Evolutionary conservation across 1,140 invertebrate species (phyloP).

Genomic region (Odontomachus brunneus): DNA sequence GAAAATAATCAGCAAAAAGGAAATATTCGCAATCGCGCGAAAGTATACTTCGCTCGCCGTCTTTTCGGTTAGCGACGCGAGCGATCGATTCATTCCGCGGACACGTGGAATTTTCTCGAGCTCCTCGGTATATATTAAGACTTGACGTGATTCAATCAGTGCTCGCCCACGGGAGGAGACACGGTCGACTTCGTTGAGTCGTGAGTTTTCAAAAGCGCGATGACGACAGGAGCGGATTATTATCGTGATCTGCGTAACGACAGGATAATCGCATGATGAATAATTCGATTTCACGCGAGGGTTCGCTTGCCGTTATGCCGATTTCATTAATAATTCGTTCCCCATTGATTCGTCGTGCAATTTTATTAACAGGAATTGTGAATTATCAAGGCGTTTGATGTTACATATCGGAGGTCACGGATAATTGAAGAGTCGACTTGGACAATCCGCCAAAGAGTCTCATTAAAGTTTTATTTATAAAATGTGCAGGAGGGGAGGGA

Average conservation of each 20-base stretch:
- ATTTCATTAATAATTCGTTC: slow-evolving; percentile 11
- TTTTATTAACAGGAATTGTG: not conserved
- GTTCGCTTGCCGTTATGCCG: not conserved
- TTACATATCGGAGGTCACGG: not conserved
- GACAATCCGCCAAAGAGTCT: too few species aligned
- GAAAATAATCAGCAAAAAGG: too few species aligned
- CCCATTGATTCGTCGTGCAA: slow-evolving; percentile 2
- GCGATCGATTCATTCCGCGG: not conserved
- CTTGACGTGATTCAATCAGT: slow-evolving; percentile 21
- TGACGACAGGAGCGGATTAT: slow-evolving; percentile 26
- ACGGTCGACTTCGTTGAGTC: slow-evolving; percentile 8
- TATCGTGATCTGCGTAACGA: not conserved
- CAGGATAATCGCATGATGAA: not conserved
- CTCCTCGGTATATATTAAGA: not conserved
- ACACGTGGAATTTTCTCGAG: slow-evolving; percentile 24
- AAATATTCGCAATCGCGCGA: not conserved
- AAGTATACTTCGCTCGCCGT: not conserved
- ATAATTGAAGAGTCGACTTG: slow-evolving; percentile 5
- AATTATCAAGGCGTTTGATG: not conserved
- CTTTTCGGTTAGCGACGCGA: not conserved
- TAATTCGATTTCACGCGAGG: not conserved
- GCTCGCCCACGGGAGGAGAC: not conserved
- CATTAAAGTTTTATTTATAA: slow-evolving; percentile 17
- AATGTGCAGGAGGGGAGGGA: not conserved
- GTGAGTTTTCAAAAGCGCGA: slow-evolving; percentile 23